Evolutionary conservation across 2,888 invertebrate species (phyloP).

Genomic region (Syrphus vitripennis): DNA sequence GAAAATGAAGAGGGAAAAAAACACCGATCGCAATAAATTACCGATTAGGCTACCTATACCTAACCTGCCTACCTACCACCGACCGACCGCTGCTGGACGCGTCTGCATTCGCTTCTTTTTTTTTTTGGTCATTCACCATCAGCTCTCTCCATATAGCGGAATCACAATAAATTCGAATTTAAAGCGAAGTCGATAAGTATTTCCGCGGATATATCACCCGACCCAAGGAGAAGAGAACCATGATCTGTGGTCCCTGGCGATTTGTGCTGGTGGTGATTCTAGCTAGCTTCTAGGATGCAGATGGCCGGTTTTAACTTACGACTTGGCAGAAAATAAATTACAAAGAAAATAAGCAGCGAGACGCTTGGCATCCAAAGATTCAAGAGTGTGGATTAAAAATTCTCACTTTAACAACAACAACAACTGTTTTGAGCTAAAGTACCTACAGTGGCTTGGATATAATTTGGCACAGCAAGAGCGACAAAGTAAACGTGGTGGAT

Average conservation of each 20-base stretch:
- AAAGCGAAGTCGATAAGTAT: conserved; percentile 63
- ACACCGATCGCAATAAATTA: conserved; percentile 78
- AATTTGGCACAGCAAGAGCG: neutral
- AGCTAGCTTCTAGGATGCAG: conserved; percentile 41
- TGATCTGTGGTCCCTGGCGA: neutral
- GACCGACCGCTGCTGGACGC: neutral
- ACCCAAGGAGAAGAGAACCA: neutral
- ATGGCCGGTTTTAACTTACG: conserved; percentile 18
- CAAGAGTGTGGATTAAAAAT: conserved; percentile 54
- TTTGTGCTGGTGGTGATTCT: neutral
- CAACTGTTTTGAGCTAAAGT: neutral
- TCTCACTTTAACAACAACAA: neutral
- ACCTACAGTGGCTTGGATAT: neutral
- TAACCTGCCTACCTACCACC: conserved; percentile 13
- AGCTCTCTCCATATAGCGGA: conserved; percentile 11
- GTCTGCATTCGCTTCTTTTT: conserved; percentile 10
- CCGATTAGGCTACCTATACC: conserved; percentile 76
- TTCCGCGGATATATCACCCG: conserved; percentile 58
- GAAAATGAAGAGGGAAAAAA: conserved; percentile 22
- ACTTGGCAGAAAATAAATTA: conserved; percentile 48
- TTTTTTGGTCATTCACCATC: conserved; percentile 18
- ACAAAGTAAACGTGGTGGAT: conserved; percentile 30
- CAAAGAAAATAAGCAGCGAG: conserved; percentile 42
- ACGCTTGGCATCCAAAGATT: no score
- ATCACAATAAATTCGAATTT: conserved; percentile 70